Evolutionary conservation across 2,113 vertebrate genomes (phyloP), one percentile per base, ranked within the genome.

Genomic region (Pollachius pollachius): DNA sequence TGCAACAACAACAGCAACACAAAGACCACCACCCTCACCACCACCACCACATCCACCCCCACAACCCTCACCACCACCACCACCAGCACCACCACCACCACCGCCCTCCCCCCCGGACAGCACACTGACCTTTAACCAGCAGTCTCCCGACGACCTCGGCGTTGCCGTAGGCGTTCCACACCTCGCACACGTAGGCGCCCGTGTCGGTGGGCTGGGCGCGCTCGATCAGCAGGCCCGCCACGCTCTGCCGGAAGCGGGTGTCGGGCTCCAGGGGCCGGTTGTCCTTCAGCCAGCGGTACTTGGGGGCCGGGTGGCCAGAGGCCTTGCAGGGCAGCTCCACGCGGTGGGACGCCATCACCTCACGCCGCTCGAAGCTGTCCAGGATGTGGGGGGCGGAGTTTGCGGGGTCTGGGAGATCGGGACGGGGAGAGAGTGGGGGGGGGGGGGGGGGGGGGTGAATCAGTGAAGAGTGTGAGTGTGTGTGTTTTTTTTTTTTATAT

Each of bases 251-350:
- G 91, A 96, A 98, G 74, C 97, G 94, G 16, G 92, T 94, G 86
- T 97, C 97, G 37, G 95, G 92, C 81, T 98, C 96, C 89, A 98
- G 93, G 7, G 96, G 96, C 48, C 95, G 89, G 74, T 96, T 99
- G 91, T 98, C 96, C 77, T 98, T 98, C 61, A 99, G 93, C 97
- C 97, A 99, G 86, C 96, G 97, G 85, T 97, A 98, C 79, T 97
- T 96, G 80, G 97, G 97, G 63, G 92, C 85, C 0, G 97, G 97
- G 85, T 99, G 96, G 66, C 96, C 97, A 1, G 96, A 96, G 12
- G 97, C 96, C 91, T 97, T 98, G 91, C 97, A 99, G 69, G 97
- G 96, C 81, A 99, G 90, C 89, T 98, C 97, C 86, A 98, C 96
- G 71, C 90, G 94, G 83, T 95, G 95, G 74, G 95, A 94, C 3